These are phyloP conservation scores for Octodon degus DNA, from an alignment of 2,113 vertebrate species.

Conservation along the genomic window DNA sequence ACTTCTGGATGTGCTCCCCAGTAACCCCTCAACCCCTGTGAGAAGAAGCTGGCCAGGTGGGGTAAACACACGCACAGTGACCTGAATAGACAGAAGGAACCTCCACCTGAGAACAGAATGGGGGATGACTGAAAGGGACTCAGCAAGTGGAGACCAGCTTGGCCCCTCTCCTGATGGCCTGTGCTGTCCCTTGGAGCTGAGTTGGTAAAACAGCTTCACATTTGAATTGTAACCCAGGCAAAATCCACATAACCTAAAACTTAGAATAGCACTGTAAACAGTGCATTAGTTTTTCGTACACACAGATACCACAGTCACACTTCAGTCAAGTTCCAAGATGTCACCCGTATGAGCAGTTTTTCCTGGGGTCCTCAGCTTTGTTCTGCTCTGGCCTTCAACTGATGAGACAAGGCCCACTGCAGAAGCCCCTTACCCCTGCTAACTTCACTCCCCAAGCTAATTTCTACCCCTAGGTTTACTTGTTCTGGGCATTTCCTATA, in stretches of 20 bases:
- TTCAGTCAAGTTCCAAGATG: neutral
- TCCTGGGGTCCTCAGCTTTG: neutral
- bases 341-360: neutral
- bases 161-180: accelerated
- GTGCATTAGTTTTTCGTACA: neutral
- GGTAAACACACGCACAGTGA: neutral
- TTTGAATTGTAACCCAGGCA: neutral
- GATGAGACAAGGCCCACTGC: neutral
- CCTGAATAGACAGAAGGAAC: neutral
- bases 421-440: neutral
- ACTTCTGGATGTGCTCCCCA: neutral
- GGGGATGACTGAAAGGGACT: neutral
- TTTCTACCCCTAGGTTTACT: neutral
- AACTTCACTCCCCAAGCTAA: neutral
- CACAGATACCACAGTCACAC: neutral
- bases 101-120: neutral
- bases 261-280: neutral
- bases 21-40: neutral
- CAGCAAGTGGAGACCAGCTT: accelerated
- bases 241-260: neutral
- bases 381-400: no score
- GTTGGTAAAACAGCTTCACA: neutral
- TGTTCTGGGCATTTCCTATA: neutral
- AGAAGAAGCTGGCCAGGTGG: no score
- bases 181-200: neutral